Evolutionary conservation across 2,113 vertebrate genomes (phyloP).

Genomic region (Cacatua alba): DNA sequence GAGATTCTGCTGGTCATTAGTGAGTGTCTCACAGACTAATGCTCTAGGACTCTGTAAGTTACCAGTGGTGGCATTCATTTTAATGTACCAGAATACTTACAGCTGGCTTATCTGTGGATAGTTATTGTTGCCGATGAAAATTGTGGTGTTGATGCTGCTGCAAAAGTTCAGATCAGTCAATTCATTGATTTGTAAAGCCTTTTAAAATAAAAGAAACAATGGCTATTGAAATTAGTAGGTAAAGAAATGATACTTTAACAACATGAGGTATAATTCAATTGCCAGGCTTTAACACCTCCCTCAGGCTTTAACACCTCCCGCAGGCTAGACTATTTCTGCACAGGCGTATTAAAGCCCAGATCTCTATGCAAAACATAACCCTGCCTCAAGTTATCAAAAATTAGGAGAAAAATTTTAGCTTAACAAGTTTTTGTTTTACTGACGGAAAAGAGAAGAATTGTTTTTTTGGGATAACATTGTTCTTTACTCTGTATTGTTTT

Average conservation of each 20-base stretch:
- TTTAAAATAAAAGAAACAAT: neutral
- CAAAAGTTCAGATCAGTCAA: conserved; percentile 80
- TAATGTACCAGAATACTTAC: conserved; percentile 50
- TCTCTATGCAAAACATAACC: neutral
- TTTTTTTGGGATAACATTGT: neutral
- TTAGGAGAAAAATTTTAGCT: neutral
- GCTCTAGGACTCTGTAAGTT: neutral
- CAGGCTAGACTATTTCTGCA: neutral
- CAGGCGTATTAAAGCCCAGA: neutral
- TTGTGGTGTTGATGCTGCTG: neutral
- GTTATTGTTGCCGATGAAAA: neutral
- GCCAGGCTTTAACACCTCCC: neutral
- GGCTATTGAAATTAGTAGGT: neutral
- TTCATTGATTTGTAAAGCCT: conserved; percentile 88
- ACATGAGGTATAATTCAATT: neutral
- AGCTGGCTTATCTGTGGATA: neutral
- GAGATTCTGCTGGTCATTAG: neutral
- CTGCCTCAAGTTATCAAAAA: neutral
- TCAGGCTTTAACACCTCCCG: neutral
- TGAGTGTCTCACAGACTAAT: neutral
- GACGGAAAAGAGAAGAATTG: neutral
- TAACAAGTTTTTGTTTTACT: neutral
- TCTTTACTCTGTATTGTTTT: neutral
- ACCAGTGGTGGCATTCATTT: neutral
- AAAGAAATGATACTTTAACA: neutral